Evolutionary conservation across 2,888 invertebrate species (phyloP).

Genomic region (Ischnus inquisitorius): DNA sequence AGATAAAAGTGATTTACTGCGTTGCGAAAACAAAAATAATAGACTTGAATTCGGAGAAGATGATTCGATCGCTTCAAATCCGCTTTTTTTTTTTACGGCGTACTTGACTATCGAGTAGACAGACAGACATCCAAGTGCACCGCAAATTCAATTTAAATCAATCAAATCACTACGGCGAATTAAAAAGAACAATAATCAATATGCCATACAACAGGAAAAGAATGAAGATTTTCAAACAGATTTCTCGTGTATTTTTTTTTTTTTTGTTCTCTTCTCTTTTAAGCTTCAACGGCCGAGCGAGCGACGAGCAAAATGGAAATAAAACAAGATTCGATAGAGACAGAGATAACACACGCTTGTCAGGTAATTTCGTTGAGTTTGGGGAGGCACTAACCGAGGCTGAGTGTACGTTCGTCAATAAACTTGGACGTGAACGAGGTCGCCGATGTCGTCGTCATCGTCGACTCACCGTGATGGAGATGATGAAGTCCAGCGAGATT

Average conservation of each 20-base stretch:
- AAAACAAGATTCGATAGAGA: constrained; percentile 6
- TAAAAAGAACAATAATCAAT: background rate
- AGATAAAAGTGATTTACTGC: background rate
- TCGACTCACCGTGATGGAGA: constrained; percentile 83
- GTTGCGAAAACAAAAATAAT: too few relatives aligned
- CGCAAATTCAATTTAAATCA: too few relatives aligned
- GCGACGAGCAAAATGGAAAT: background rate
- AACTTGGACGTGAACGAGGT: constrained; percentile 73
- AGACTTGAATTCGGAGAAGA: too few relatives aligned
- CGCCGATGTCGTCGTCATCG: constrained; percentile 74
- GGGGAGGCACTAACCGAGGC: constrained; percentile 70
- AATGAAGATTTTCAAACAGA: background rate
- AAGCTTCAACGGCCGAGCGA: background rate
- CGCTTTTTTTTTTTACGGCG: background rate
- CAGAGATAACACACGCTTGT: constrained; percentile 20
- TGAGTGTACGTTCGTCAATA: constrained; percentile 73
- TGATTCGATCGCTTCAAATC: too few relatives aligned
- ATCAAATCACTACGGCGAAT: too few relatives aligned
- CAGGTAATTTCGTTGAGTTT: constrained; percentile 42
- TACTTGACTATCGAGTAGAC: background rate
- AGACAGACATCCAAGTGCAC: background rate
- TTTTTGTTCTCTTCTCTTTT: background rate
- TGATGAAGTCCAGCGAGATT: constrained; percentile 82
- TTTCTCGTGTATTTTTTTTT: background rate
- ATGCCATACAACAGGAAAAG: background rate